These are phyloP conservation scores for Ophion ventricosus DNA, from an alignment of 2,888 invertebrate genomes.

Conservation along the genomic window DNA sequence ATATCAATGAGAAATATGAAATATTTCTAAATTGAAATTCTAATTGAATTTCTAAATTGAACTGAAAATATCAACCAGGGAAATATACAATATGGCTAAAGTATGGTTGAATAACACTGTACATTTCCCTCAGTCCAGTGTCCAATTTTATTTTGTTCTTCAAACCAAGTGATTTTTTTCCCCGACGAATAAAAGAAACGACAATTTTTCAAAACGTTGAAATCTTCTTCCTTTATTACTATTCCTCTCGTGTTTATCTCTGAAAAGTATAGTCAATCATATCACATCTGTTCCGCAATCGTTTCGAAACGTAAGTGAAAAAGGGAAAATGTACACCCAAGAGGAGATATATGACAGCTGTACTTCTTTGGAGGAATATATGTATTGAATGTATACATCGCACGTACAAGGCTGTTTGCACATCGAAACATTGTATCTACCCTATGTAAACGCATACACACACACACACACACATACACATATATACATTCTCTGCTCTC, in stretches of 20 bases:
- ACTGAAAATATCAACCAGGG: no score
- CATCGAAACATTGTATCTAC: conserved; percentile 42
- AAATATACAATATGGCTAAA: no score
- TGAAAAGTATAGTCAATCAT: conserved; percentile 1
- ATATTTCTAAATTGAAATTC: no score
- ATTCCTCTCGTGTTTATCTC: background rate
- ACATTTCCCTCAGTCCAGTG: no score
- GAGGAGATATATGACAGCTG: background rate
- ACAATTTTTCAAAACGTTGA: background rate
- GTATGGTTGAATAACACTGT: no score
- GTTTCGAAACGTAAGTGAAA: conserved; percentile 12
- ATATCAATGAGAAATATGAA: no score
- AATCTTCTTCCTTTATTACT: background rate
- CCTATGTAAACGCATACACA: background rate
- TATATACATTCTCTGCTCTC: background rate
- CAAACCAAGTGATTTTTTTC: no score
- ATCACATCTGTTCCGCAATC: background rate
- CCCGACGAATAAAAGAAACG: no score
- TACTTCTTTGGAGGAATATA: conserved; percentile 4
- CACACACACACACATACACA: background rate
- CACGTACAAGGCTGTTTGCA: conserved; percentile 11
- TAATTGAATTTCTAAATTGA: no score
- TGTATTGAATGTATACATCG: no score
- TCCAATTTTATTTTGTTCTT: no score
- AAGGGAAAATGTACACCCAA: background rate